A percentile compares a stretch with the other conserved stretches of the same genome.
Conservation (phyloP, 2,888 invertebrate genomes). For the Napeogenes sylphis region DNA sequence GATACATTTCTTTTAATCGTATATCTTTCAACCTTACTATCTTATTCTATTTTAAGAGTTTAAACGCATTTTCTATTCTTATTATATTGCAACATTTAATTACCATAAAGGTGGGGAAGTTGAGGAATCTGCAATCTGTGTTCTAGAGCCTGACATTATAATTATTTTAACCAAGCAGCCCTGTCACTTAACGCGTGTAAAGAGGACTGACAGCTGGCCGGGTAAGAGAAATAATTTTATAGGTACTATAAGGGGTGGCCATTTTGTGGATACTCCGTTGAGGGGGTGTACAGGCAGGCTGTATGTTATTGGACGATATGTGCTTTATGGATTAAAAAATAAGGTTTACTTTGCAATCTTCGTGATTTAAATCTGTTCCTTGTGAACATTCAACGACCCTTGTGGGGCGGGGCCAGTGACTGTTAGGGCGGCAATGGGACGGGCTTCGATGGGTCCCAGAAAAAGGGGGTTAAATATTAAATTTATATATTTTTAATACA, state of each 20-base stretch:
- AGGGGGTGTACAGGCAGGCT: constrained; percentile 32
- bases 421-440: constrained; percentile 47
- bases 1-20: constrained; percentile 9
- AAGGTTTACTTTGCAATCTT: constrained; percentile 39
- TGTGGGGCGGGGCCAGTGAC: constrained; percentile 53
- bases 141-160: constrained; percentile 67
- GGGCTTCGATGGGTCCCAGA: constrained; percentile 33
- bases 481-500: constrained; percentile 10
- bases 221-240: constrained; percentile 54
- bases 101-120: constrained; percentile 84
- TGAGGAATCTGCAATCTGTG: constrained; percentile 82
- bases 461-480: constrained; percentile 30
- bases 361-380: constrained; percentile 22
- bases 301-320: constrained; percentile 25
- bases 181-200: constrained; percentile 33
- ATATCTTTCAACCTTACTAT: too few species aligned
- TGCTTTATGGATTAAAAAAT: constrained; percentile 20
- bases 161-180: constrained; percentile 9
- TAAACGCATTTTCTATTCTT: too few species aligned
- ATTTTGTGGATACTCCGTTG: constrained; percentile 34
- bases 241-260: constrained; percentile 47
- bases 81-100: constrained; percentile 8
- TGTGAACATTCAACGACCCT: constrained; percentile 40
- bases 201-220: constrained; percentile 43
- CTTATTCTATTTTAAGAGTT: too few species aligned